phyloP scores from a whole-genome alignment of 2,797 vertebrate species.

The Melanotaenia parkinsoni region DNA sequence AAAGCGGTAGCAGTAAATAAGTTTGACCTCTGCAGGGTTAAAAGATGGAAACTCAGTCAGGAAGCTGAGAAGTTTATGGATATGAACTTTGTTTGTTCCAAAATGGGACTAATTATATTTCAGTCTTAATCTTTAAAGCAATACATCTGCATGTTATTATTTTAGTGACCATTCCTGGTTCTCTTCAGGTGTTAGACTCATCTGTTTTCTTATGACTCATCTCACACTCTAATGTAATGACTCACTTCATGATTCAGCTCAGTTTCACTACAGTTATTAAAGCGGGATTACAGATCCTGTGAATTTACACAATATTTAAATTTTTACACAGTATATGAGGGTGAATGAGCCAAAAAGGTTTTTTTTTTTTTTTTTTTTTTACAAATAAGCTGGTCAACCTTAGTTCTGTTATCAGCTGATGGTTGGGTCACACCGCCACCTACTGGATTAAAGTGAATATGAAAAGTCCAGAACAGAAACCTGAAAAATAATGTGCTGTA shows the following conservation, averaged over 20 bases:
- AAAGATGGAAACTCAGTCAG: conserved; percentile 10
- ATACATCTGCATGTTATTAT: background rate
- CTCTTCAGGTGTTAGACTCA: background rate
- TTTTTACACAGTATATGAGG: background rate
- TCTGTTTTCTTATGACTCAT: conserved; percentile 38
- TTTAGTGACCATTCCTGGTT: conserved; percentile 20
- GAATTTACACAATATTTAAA: background rate
- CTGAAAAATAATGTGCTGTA: background rate
- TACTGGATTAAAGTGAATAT: conserved; percentile 47
- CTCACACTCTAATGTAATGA: conserved; percentile 24
- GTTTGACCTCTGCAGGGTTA: conserved; percentile 5
- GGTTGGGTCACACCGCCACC: conserved; percentile 59
- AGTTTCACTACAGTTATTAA: background rate
- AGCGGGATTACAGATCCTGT: background rate
- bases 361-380: background rate
- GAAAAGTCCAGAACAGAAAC: background rate
- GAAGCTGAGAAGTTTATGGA: background rate
- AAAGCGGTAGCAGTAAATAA: conserved; percentile 12
- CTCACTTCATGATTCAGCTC: conserved; percentile 19
- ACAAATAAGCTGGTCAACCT: background rate
- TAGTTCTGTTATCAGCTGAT: background rate
- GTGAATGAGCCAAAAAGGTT: background rate
- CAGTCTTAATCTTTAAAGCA: background rate
- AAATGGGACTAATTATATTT: background rate
- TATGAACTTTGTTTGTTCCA: background rate